Evolutionary conservation across 2,888 invertebrate species (phyloP), one percentile per base, ranked within the genome.

Genomic region (Drosophila prolongata): DNA sequence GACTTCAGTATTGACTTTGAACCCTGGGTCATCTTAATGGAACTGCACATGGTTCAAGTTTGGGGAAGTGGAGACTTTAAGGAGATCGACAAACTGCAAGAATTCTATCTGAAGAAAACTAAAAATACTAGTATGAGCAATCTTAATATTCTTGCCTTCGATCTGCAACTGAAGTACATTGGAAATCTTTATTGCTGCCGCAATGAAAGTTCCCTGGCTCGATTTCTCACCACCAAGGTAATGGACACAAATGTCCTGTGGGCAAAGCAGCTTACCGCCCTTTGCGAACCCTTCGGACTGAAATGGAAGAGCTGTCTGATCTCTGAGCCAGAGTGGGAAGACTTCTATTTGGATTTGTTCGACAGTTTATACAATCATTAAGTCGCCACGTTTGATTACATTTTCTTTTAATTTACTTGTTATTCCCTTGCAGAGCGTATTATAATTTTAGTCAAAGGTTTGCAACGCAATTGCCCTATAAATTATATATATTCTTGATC

Each of bases 201-300:
- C 9, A 6, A 16, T 9, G 19, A 54, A 11, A 30, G n/a, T 6
- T 40, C 40, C 10, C 4, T 60, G 9, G 14, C 34, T 3, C 42
- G n/a, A 16, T 60, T 27, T 43, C 13, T 60, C 14, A 60, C 14
- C 6, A 34, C 13, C 6, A 35, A 60, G 16, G 5, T 60, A 13
- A 35, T 35, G 9, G 35, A 60, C 10, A n/a, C 27, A 24, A 43
- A 34, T 43, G n/a, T 43, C 24, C 9, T 58, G 42, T 58, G 59
- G 59, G 43, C 59, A 4, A 8, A 24, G 4, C 1, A 13, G 1
- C 42, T 60, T 1, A 16, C 27, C 6, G 10, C 1, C 1, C 4
- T 58, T 16, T 58, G 38, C 11, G 4, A 0, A 0, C 16, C 34
- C 5, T 27, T 43, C 5, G 1, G 27, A 5, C 19, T 60, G 3